These are phyloP conservation scores for Nowickia ferox DNA, from an alignment of 2,888 invertebrate genomes.

Conservation along the genomic window DNA sequence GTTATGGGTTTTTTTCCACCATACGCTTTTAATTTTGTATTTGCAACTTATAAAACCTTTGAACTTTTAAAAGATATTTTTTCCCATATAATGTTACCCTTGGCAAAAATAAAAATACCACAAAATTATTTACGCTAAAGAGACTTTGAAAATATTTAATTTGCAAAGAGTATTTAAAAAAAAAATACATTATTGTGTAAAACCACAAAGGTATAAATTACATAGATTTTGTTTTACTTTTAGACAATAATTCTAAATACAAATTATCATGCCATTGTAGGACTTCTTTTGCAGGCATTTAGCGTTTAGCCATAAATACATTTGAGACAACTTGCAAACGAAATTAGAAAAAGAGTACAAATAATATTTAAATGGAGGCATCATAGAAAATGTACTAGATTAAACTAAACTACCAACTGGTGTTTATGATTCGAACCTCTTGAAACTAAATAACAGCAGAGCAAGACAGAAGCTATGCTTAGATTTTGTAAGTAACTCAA, in stretches of 20 bases:
- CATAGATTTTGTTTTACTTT: constrained; percentile 14
- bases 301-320: not conserved
- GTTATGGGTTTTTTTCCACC: no score
- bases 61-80: not conserved
- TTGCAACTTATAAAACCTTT: constrained; percentile 31
- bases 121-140: constrained; percentile 8
- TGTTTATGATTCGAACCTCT: no score
- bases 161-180: constrained; percentile 12
- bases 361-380: not conserved
- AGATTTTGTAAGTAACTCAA: no score
- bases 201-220: constrained; percentile 44
- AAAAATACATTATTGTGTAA: not conserved
- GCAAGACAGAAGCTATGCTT: no score
- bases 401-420: no score
- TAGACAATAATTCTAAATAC: not conserved
- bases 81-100: not conserved
- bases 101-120: constrained; percentile 15
- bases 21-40: constrained; percentile 1
- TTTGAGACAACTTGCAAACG: not conserved
- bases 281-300: constrained; percentile 49
- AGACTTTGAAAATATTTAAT: constrained; percentile 26
- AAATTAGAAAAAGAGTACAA: not conserved
- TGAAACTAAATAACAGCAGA: no score
- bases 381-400: no score
- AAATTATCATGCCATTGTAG: constrained; percentile 53